Evolutionary conservation across 2,888 invertebrate genomes (phyloP), one percentile per base, ranked within the genome.

Genomic region (Seira sanloemensis): DNA sequence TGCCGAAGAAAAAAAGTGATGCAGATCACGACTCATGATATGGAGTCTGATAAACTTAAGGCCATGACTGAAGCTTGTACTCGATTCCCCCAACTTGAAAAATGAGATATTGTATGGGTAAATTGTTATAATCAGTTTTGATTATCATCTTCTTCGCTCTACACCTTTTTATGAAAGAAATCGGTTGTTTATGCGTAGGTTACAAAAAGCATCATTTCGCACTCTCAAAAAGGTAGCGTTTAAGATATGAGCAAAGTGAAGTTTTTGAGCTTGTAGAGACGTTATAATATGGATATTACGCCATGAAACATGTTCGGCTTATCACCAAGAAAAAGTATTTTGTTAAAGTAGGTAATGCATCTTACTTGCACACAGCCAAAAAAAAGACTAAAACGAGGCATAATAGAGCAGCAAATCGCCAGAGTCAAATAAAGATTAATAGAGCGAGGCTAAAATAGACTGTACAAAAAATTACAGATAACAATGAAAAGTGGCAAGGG

Each of bases 361-460:
- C 37, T 7, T 12, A 12, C 4, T 58, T 18, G 58, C 58, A 58
- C 18, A 58, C 58, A n/a, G 58, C n/a, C n/a, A n/a, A n/a, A n/a
- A n/a, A n/a, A n/a, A n/a, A n/a, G n/a, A n/a, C n/a, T 58, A 58
- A 58, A n/a, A 58, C 58, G 58, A 58, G 58, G 58, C 58, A 58
- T 58, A 58, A 58, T 58, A 58, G 58, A 58, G 58, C 58, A 58
- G 58, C 58, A 58, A 74, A 4, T 37, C 37, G 21, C 16, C 50
- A 68, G 27, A 68, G 46, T 54, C 74, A 46, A 66, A 75, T 82
- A 72, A 82, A 71, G 76, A 65, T 82, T 76, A 82, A 76, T 82
- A 82, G 81, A 82, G 81, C 81, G 72, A 71, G 66, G 62, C 81
- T 76, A 58, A 67, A 71, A 75, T 73, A 75, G 50, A 24, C 58